Conservation (phyloP, 2,888 invertebrate genomes). For the Bruchidius siliquastri region DNA sequence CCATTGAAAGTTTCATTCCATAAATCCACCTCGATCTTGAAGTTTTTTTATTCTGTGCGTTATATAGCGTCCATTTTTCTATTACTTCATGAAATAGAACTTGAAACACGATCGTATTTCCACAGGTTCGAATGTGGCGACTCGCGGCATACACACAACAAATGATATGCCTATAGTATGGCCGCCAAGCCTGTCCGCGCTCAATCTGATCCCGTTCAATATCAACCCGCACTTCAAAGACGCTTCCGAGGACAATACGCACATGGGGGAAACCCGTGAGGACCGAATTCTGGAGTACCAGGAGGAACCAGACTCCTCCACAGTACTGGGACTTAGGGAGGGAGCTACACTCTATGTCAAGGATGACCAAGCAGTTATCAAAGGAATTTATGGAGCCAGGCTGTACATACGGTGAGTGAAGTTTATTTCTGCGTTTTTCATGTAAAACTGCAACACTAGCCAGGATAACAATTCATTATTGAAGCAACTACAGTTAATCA, state of each 20-base stretch:
- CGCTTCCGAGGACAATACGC: constrained; percentile 55
- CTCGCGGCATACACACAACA: constrained; percentile 73
- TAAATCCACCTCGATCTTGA: too few species aligned
- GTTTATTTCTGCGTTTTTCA: background rate
- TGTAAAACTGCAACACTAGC: too few species aligned
- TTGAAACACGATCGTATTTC: background rate
- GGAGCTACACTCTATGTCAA: constrained; percentile 62
- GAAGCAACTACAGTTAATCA: too few species aligned
- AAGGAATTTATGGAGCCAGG: constrained; percentile 60
- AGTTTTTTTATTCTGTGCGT: too few species aligned
- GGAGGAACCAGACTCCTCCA: constrained; percentile 53
- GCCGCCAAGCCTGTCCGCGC: constrained; percentile 68
- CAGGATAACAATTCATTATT: too few species aligned
- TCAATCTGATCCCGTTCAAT: constrained; percentile 73
- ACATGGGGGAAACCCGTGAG: constrained; percentile 77
- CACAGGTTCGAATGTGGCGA: constrained; percentile 70
- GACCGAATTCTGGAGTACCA: constrained; percentile 67
- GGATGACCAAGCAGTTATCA: constrained; percentile 55
- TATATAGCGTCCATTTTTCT: too few species aligned
- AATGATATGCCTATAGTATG: constrained; percentile 86
- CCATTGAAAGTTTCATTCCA: too few species aligned
- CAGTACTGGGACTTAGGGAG: constrained; percentile 69
- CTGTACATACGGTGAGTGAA: constrained; percentile 60
- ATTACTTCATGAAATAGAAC: background rate
- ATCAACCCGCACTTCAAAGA: constrained; percentile 83